Evolutionary conservation across 92 coral and sea anemone species (phyloP), one percentile per base, ranked within the genome.

Genomic region (Micromussa lordhowensis): DNA sequence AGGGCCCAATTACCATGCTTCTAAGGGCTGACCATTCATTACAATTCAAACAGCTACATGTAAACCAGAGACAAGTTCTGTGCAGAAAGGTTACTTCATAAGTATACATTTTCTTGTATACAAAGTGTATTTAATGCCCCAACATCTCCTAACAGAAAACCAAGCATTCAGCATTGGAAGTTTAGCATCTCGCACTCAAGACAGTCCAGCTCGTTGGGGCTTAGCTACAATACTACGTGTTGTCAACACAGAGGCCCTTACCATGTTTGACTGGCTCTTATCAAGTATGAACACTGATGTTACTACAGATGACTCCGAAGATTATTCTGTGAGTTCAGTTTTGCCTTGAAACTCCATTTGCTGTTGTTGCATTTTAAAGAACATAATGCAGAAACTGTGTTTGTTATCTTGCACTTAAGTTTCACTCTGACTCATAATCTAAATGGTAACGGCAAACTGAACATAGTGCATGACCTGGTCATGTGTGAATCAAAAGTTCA

Each of bases 141-240:
- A 77, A 26, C 35, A 26, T 75, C 22, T 18, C n/a, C 28, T 76
- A 66, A 28, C 57, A 95, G 98, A 87, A 51, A 63, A 21, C 71
- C 72, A 83, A 51, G 94, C 90, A 61, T 84, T 93, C 63, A 79
- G 80, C 44, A 84, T 93, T 18, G 98, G 94, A 6, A 89, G 82
- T 17, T 72, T 78, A 82, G 82, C 86, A 59, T 87, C 92, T 51
- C 90, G 96, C 70, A 95, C 95, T 17, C 93, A 91, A 38, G 95
- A 77, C 68, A 88, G 92, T 58, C 96, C 98, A 26, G 92, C 95
- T 59, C 82, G 88, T 75, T 95, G 98, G 98, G 98, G 98, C 30
- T 87, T 95, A 21, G 85, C 71, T 21, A 63, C 95, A 53, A 80
- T 88, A 24, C 91, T 95, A 14, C 90, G 78, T 58, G 88, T 91